Percentiles rank a stretch among this genome's conserved stretches.
Conservation (phyloP, 1,140 invertebrate genomes). For the Cataglyphis hispanica region DNA sequence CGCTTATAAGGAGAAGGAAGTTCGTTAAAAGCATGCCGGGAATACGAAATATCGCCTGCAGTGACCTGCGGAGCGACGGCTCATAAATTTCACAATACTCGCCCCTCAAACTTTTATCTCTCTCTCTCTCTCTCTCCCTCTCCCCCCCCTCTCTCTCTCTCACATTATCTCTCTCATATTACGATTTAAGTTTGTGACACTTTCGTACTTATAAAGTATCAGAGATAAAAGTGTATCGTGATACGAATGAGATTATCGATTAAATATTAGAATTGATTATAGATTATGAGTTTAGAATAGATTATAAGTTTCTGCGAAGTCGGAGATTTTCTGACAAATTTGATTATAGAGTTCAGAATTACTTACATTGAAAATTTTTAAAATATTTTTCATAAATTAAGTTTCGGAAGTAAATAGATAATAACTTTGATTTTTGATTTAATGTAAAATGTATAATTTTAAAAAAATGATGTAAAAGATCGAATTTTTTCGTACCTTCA, state of each 20-base stretch:
- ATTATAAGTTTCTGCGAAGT: not conserved
- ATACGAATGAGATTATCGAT: constrained; percentile 20
- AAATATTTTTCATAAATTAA: not conserved
- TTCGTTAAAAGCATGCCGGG: constrained; percentile 62
- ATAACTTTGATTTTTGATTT: not conserved
- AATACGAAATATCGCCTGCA: constrained; percentile 63
- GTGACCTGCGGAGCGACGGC: constrained; percentile 50
- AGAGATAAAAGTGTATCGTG: not conserved
- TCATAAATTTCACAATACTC: constrained; percentile 62
- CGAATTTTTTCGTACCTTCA: not conserved
- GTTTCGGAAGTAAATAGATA: not conserved
- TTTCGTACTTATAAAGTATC: constrained; percentile 1
- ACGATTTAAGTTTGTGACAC: constrained; percentile 50
- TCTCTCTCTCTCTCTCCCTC: constrained; percentile 55
- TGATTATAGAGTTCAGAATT: not conserved
- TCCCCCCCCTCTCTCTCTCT: constrained; percentile 56
- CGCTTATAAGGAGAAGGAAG: constrained; percentile 63
- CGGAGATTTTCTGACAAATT: not conserved
- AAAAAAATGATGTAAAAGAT: not conserved
- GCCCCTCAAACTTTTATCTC: constrained; percentile 53
- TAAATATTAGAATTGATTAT: constrained; percentile 25
- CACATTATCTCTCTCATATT: constrained; percentile 51
- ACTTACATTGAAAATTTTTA: not conserved
- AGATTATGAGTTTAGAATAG: no score
- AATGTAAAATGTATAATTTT: not conserved